A percentile compares a stretch with the other conserved stretches of the same genome.
phyloP scores from a whole-genome alignment of 1,140 invertebrate genomes.

The Saxidomus purpurata region DNA sequence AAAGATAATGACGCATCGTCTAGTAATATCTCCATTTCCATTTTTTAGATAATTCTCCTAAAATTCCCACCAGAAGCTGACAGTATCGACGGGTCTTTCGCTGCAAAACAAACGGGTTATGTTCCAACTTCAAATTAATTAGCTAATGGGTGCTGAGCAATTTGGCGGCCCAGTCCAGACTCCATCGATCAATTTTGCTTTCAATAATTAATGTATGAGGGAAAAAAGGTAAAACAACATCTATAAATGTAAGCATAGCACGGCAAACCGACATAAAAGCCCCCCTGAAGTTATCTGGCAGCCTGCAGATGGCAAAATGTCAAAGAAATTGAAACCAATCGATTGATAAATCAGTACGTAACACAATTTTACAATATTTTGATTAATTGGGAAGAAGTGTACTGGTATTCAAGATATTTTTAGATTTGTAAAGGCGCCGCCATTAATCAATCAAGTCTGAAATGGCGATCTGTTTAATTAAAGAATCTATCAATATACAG shows the following conservation, averaged over 20 bases:
- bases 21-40: neutral
- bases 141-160: constrained; percentile 57
- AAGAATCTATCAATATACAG: constrained; percentile 13
- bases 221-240: constrained; percentile 19
- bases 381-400: constrained; percentile 12
- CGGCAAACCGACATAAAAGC: constrained; percentile 19
- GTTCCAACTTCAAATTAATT: constrained; percentile 54
- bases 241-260: constrained; percentile 24
- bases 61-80: neutral
- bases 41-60: neutral
- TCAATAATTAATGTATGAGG: constrained; percentile 60
- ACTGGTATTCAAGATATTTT: constrained; percentile 14
- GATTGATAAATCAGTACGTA: constrained; percentile 33
- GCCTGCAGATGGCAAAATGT: constrained; percentile 10
- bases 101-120: neutral
- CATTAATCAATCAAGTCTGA: constrained; percentile 30
- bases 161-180: constrained; percentile 40
- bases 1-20: neutral
- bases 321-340: constrained; percentile 31
- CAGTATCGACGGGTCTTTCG: neutral
- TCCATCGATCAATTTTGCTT: neutral
- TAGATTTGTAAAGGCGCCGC: constrained; percentile 11
- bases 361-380: constrained; percentile 23
- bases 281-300: neutral
- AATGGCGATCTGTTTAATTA: constrained; percentile 22